These are phyloP conservation scores for Ophiodon elongatus DNA, from an alignment of 2,113 vertebrate genomes.

Conservation along the genomic window DNA sequence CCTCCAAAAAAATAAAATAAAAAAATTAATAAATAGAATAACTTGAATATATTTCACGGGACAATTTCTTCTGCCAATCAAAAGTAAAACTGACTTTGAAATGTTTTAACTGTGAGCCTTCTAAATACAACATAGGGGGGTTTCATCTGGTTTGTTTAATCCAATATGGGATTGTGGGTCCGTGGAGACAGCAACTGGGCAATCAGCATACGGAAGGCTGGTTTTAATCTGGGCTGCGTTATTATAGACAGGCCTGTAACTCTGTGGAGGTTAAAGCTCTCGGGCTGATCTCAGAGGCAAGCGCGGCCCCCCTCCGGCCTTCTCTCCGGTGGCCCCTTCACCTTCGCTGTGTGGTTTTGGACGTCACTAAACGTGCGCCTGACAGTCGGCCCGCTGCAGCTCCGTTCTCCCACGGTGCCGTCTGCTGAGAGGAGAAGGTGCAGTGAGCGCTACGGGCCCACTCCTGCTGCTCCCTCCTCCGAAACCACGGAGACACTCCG, in stretches of 20 bases:
- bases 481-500: background rate
- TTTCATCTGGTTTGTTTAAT: slow-evolving; percentile 54
- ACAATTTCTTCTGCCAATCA: slow-evolving; percentile 67
- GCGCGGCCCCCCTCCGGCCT: slow-evolving; percentile 29
- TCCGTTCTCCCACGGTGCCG: too few relatives aligned
- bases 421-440: too few relatives aligned
- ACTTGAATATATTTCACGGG: slow-evolving; percentile 65
- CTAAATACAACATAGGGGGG: slow-evolving; percentile 54
- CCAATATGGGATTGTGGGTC: slow-evolving; percentile 50
- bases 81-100: slow-evolving; percentile 55
- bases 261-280: slow-evolving; percentile 47
- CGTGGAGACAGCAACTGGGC: slow-evolving; percentile 46
- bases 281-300: slow-evolving; percentile 32
- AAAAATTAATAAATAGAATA: slow-evolving; percentile 48
- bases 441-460: background rate
- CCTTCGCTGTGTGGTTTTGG: slow-evolving; percentile 27
- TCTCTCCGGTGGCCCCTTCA: slow-evolving; percentile 41
- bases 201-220: slow-evolving; percentile 62
- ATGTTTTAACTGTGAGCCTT: slow-evolving; percentile 33
- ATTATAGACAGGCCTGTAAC: slow-evolving; percentile 50
- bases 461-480: background rate
- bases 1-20: slow-evolving; percentile 7
- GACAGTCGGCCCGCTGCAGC: too few relatives aligned
- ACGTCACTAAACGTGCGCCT: slow-evolving; percentile 54
- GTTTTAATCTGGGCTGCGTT: slow-evolving; percentile 52